Conservation (phyloP, 2,888 invertebrate species). For the Meliscaeva auricollis region DNA sequence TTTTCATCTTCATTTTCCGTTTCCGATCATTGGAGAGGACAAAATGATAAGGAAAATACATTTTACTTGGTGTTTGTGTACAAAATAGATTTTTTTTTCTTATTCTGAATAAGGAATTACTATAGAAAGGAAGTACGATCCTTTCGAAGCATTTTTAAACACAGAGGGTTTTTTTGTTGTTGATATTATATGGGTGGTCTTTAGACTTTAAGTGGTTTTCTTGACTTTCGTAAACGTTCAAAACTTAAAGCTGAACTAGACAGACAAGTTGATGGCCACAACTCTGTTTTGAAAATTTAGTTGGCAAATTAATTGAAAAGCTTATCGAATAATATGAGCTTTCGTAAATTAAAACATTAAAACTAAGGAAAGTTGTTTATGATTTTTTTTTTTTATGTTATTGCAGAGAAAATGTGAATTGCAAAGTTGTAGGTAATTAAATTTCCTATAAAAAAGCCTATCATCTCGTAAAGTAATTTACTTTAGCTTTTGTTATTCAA, state of each 20-base stretch:
- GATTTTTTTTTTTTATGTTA: no score
- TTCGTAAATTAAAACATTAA: no score
- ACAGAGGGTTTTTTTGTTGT: not conserved
- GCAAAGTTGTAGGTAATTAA: no score
- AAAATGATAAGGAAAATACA: slow-evolving; percentile 66
- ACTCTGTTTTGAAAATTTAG: no score
- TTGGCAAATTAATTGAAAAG: no score
- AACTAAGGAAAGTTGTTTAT: no score
- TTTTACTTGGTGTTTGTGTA: slow-evolving; percentile 36
- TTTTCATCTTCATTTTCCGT: slow-evolving; percentile 74
- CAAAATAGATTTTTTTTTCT: slow-evolving; percentile 28
- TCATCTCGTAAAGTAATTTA: no score
- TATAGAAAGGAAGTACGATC: not conserved
- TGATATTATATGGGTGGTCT: not conserved
- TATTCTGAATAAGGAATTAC: slow-evolving; percentile 46
- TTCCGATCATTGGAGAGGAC: slow-evolving; percentile 56
- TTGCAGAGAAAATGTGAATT: no score
- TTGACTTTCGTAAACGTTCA: not conserved
- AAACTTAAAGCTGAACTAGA: not conserved
- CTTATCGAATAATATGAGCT: no score
- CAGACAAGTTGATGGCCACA: not conserved
- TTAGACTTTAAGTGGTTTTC: not conserved
- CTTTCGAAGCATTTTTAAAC: not conserved
- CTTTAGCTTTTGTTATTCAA: no score
- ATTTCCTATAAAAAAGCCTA: no score